Conservation (phyloP, 1,140 invertebrate species). For the Schlechtendalia chinensis region DNA sequence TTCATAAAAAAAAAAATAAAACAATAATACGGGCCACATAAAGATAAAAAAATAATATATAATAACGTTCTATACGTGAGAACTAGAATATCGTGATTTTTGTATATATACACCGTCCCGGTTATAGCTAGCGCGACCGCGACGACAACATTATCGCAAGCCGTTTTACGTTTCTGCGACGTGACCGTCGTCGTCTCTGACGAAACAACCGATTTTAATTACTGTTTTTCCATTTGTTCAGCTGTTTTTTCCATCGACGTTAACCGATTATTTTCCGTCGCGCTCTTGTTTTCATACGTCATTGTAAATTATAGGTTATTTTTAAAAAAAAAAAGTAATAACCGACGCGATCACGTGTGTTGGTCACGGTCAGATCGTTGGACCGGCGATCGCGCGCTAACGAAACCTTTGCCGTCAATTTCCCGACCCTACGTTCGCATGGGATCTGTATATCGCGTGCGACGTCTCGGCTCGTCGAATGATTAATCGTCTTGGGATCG, state of each 20-base stretch:
- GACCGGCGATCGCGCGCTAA: neutral
- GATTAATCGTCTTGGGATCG: slow-evolving; percentile 32
- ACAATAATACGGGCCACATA: neutral
- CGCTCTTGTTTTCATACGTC: neutral
- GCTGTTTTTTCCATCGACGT: neutral
- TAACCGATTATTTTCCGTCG: no score
- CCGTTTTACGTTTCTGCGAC: neutral
- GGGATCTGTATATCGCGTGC: slow-evolving; percentile 3
- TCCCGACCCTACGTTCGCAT: neutral
- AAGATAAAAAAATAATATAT: no score
- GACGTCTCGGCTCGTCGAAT: slow-evolving; percentile 14
- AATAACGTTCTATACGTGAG: neutral
- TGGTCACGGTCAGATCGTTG: slow-evolving; percentile 39
- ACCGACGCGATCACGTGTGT: neutral
- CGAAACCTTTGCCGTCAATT: slow-evolving; percentile 9
- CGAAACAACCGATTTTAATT: neutral
- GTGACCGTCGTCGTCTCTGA: neutral
- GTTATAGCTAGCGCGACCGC: neutral
- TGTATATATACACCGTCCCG: neutral
- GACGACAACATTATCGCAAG: neutral
- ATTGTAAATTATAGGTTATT: neutral
- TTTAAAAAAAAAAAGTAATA: neutral
- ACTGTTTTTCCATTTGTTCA: neutral
- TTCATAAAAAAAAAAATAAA: neutral
- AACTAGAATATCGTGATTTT: slow-evolving; percentile 26